Evolutionary conservation across 2,113 vertebrate genomes (phyloP).

Genomic region (Prunella fulvescens): DNA sequence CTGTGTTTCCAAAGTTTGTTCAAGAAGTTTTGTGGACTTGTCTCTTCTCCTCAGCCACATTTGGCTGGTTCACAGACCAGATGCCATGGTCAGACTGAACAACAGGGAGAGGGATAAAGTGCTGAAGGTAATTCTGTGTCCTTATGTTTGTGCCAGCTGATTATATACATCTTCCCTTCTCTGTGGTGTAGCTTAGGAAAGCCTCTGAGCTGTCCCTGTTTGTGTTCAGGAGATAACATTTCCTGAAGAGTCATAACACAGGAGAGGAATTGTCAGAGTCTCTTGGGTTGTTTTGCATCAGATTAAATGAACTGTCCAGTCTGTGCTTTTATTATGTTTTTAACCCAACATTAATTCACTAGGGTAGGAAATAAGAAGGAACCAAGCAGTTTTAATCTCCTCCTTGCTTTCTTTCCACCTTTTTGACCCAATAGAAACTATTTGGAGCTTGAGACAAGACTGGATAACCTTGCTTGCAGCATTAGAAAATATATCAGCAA

Average conservation of each 20-base stretch:
- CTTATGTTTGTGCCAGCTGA: background rate
- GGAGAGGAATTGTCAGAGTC: background rate
- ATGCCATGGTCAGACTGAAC: background rate
- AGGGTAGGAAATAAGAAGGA: background rate
- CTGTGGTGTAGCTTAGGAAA: background rate
- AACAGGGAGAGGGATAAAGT: background rate
- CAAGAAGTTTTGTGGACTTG: background rate
- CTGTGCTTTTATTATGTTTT: background rate
- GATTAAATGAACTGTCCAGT: background rate
- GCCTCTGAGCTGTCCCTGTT: background rate
- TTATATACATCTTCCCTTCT: background rate
- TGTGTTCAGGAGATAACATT: background rate
- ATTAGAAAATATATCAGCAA: constrained; percentile 14
- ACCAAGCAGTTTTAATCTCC: background rate
- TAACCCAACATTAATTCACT: background rate
- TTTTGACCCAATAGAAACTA: background rate
- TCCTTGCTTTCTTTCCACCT: background rate
- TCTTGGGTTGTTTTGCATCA: background rate
- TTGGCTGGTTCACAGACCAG: background rate
- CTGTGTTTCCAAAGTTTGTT: background rate
- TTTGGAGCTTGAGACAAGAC: background rate
- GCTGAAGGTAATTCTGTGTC: background rate
- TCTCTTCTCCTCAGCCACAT: background rate
- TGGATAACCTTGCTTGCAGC: constrained; percentile 34
- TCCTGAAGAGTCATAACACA: background rate